Evolutionary conservation across 2,888 invertebrate species (phyloP).

Genomic region (Drosophila prostipennis): DNA sequence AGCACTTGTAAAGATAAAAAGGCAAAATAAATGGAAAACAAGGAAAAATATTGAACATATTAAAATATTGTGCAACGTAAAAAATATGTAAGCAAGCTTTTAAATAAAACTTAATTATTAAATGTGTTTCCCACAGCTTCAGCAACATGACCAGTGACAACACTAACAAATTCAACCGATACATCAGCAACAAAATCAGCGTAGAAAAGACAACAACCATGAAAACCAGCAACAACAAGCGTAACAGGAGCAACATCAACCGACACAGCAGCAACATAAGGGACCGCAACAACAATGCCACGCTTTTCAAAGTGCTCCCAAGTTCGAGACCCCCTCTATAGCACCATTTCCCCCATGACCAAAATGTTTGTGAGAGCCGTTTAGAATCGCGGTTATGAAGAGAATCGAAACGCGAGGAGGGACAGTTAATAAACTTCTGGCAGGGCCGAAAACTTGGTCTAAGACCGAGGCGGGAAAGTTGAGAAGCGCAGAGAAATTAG

Average conservation of each 20-base stretch:
- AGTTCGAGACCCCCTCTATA: slow-evolving; percentile 2
- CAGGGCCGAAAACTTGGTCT: slow-evolving; percentile 54
- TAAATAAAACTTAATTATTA: too few relatives aligned
- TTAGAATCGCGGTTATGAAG: slow-evolving; percentile 56
- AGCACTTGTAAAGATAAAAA: background rate
- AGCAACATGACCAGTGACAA: background rate
- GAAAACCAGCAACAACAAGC: slow-evolving; percentile 1
- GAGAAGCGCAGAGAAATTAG: slow-evolving; percentile 73
- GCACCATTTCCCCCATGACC: slow-evolving; percentile 3
- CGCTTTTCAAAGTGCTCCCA: slow-evolving; percentile 53
- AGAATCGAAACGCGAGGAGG: slow-evolving; percentile 21
- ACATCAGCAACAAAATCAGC: background rate
- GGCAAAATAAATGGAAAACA: background rate
- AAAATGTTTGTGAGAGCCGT: slow-evolving; percentile 61
- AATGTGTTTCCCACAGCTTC: background rate
- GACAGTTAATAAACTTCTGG: slow-evolving; percentile 68
- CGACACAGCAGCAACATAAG: slow-evolving; percentile 16
- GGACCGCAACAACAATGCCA: slow-evolving; percentile 45
- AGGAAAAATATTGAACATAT: too few relatives aligned
- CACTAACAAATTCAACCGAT: slow-evolving; percentile 1
- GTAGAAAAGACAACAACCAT: background rate
- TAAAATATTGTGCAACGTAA: too few relatives aligned
- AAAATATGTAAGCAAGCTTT: too few relatives aligned
- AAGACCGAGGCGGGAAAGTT: slow-evolving; percentile 54
- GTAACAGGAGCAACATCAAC: slow-evolving; percentile 4